Percentiles rank a stretch among this genome's conserved stretches.
phyloP scores from a whole-genome alignment of 1,140 invertebrate species.

The Drosophila dunni region DNA sequence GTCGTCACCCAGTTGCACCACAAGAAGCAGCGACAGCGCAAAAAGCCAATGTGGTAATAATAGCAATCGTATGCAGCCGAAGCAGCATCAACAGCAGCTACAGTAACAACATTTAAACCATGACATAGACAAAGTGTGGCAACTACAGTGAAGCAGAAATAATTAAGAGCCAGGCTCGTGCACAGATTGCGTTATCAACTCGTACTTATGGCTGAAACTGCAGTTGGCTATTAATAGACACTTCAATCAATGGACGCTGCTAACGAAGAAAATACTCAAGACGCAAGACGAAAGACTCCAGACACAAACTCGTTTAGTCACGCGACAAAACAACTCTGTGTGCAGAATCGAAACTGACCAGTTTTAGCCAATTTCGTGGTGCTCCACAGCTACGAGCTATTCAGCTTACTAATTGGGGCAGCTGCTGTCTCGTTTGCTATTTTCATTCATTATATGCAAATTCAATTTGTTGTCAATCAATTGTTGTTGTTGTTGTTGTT shows the following conservation, averaged over 20 bases:
- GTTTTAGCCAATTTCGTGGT: slow-evolving; percentile 8
- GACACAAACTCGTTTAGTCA: slow-evolving; percentile 66
- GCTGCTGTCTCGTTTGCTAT: slow-evolving; percentile 2
- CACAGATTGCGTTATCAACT: slow-evolving; percentile 61
- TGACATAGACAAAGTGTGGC: slow-evolving; percentile 53
- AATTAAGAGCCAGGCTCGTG: slow-evolving; percentile 32
- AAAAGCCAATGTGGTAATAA: slow-evolving; percentile 25
- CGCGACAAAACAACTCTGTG: slow-evolving; percentile 8
- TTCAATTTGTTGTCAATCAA: slow-evolving; percentile 48
- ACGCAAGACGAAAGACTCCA: slow-evolving; percentile 52
- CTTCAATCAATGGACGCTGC: slow-evolving; percentile 2
- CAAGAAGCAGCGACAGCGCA: neutral
- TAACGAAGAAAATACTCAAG: slow-evolving; percentile 4
- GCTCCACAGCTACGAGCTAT: neutral
- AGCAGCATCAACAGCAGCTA: neutral
- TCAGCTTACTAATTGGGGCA: slow-evolving; percentile 29
- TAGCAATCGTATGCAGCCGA: neutral
- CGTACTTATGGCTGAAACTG: slow-evolving; percentile 17
- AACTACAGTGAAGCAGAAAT: slow-evolving; percentile 27
- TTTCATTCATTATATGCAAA: slow-evolving; percentile 55
- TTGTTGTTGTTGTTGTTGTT: slow-evolving; percentile 10
- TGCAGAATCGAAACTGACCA: slow-evolving; percentile 20
- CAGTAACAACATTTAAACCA: slow-evolving; percentile 6
- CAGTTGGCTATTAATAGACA: slow-evolving; percentile 24
- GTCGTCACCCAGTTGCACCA: slow-evolving; percentile 23